Evolutionary conservation across 2,888 invertebrate species (phyloP).

Genomic region (Perithous albicinctus): DNA sequence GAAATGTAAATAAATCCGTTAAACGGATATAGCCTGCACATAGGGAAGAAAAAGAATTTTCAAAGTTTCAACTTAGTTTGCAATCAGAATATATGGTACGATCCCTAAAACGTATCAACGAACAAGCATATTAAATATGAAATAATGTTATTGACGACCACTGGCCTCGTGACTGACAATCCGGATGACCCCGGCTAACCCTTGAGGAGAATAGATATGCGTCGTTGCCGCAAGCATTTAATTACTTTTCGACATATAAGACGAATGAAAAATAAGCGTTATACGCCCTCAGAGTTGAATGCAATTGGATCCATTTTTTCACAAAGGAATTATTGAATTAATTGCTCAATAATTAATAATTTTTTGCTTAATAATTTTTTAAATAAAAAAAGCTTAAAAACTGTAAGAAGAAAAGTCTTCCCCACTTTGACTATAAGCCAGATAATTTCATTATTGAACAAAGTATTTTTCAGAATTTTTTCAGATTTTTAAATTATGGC

Average conservation of each 20-base stretch:
- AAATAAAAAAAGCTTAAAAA: too few relatives aligned
- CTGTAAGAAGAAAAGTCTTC: too few relatives aligned
- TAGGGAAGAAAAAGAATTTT: too few relatives aligned
- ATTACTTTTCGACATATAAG: conserved; percentile 42
- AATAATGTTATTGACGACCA: conserved; percentile 43
- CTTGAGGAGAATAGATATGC: conserved; percentile 50
- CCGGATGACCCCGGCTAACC: conserved; percentile 58
- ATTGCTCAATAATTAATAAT: too few relatives aligned
- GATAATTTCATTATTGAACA: too few relatives aligned
- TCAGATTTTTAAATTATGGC: too few relatives aligned
- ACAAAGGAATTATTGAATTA: background rate
- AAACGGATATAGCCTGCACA: too few relatives aligned
- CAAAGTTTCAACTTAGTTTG: background rate
- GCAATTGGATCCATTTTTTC: background rate
- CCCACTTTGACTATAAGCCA: too few relatives aligned
- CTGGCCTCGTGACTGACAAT: conserved; percentile 44
- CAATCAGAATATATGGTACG: background rate
- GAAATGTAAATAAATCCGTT: too few relatives aligned
- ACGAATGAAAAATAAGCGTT: conserved; percentile 33
- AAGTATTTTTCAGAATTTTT: too few relatives aligned
- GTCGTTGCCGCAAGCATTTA: conserved; percentile 24
- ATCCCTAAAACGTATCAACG: background rate
- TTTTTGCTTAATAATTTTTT: too few relatives aligned
- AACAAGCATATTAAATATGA: background rate
- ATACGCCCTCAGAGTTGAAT: background rate